Evolutionary conservation across 2,888 invertebrate genomes (phyloP), one percentile per base, ranked within the genome.

Genomic region (Blomia tropicalis): DNA sequence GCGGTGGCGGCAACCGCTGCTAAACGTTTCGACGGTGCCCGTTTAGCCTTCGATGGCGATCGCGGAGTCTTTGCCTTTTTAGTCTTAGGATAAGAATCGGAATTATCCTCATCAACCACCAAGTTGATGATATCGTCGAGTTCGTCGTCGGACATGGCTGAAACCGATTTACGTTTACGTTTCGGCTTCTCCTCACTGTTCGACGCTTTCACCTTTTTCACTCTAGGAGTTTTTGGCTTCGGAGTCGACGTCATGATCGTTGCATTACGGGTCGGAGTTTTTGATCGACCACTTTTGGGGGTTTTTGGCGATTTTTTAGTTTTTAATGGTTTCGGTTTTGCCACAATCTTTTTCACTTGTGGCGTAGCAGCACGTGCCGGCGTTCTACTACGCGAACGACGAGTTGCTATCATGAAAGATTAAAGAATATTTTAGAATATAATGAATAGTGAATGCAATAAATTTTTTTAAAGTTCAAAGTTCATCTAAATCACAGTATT

Each of bases 211-310:
- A n/a, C n/a, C n/a, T n/a, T n/a, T n/a, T n/a, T n/a, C n/a, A n/a
- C n/a, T n/a, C n/a, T 2, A 11, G 2, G 14, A 3, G 4, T 56
- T 29, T 14, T 30, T 30, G 4, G 54, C 25, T 22, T 54, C 4
- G 56, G 56, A 11, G 56, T 56, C 19, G 56, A 56, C 17, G 56
- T 56, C 22, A 23, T 56, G 25, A 56, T 56, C n/a, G n/a, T n/a
- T n/a, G n/a, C n/a, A 2, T 11, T 11, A 14, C 54, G 11, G 4
- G 54, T 54, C 5, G 54, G 54, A 7, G 54, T 54, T 27, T 23
- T 7, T 30, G 54, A 54, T 4, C 54, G 54, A n/a, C n/a, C n/a
- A 7, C 7, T 5, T n/a, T n/a, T n/a, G n/a, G n/a, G n/a, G n/a
- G 51, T 19, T 27, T 14, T 47, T 47, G 51, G 51, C 27, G 11